Evolutionary conservation across 2,797 vertebrate species (phyloP).

Genomic region (Halcyon smyrnensis): DNA sequence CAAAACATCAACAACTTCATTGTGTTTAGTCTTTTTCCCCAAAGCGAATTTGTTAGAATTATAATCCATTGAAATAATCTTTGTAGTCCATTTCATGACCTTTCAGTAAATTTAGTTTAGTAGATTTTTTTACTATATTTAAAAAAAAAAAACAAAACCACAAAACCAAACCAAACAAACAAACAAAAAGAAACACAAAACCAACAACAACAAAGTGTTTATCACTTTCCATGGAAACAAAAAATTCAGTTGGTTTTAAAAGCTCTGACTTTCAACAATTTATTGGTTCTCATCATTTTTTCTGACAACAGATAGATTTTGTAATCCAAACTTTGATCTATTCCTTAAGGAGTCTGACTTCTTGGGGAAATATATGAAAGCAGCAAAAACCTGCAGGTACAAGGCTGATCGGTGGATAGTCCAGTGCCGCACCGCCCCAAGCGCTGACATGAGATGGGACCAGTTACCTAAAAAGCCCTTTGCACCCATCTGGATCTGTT

Average conservation of each 20-base stretch:
- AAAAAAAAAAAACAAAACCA: background rate
- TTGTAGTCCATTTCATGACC: background rate
- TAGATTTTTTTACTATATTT: background rate
- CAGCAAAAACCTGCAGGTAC: background rate
- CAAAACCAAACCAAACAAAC: background rate
- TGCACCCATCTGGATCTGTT: no score
- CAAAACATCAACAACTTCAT: background rate
- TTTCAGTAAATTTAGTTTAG: background rate
- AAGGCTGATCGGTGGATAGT: fast-evolving
- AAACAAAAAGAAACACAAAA: background rate
- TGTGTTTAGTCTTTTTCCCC: background rate
- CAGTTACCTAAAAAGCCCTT: background rate
- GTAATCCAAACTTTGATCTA: conserved; percentile 5
- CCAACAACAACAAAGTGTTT: background rate
- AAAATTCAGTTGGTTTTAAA: background rate
- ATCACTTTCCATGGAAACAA: background rate
- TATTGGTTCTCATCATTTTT: conserved; percentile 13
- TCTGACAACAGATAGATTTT: conserved; percentile 44
- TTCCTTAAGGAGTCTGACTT: background rate
- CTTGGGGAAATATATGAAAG: background rate
- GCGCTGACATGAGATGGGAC: fast-evolving
- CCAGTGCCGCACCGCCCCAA: fast-evolving
- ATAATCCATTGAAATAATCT: background rate
- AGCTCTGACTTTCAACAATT: background rate
- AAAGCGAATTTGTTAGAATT: background rate